Evolutionary conservation across 2,888 invertebrate species (phyloP), one percentile per base, ranked within the genome.

Genomic region (Tenthredo distinguenda): DNA sequence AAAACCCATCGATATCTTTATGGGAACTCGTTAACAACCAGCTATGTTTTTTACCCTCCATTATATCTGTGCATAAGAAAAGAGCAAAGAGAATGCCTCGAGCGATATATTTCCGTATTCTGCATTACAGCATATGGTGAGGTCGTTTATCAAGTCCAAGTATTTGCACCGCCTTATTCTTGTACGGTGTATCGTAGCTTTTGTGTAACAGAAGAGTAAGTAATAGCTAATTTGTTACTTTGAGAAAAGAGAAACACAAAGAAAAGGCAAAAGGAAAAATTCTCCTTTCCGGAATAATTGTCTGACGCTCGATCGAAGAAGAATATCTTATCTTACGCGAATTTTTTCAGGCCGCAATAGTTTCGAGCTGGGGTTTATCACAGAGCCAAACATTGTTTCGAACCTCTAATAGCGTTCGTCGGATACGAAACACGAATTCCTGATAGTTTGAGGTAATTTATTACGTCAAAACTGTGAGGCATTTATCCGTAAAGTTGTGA

Each of bases 111-210:
- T 26, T 18, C 31, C n/a, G 77, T 50, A 77, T 77, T 55, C 77
- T 77, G 77, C 77, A 77, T 77, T 31, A 31, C 77, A 77, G 77
- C 50, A 50, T 77, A 47, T 50, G 77, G 31, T 12, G 31, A 10
- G 37, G 77, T 77, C 55, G 77, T 77, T 77, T n/a, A 77, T 77
- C 77, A 77, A 77, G 50, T 50, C 50, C 18, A 55, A 77, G 31
- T 77, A 77, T 77, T 50, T 50, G 55, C n/a, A 50, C 77, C 77
- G 77, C 77, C 77, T 77, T 77, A 21, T 77, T 77, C 77, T 77
- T 50, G 77, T 77, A 21, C 77, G 10, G 50, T 50, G 18, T 1
- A 18, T 55, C 55, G 77, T 77, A 31, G 31, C 50, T 55, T 55
- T 77, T 31, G 18, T 76, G 43, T 15, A 77, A 77, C 77, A 34